Conservation (phyloP, 2,797 vertebrate species). For the Morelia viridis region DNA sequence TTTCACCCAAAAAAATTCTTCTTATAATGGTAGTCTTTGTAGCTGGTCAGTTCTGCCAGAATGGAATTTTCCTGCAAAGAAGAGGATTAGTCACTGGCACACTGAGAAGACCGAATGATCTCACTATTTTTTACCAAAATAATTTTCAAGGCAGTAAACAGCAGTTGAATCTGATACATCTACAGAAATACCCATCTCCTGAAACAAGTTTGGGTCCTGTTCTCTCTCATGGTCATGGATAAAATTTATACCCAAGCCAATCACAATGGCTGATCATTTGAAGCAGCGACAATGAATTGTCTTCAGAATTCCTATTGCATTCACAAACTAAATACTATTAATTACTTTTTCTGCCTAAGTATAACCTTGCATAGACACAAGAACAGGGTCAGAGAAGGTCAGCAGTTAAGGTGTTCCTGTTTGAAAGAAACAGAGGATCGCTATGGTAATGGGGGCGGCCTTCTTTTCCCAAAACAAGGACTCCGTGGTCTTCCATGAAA, state of each 20-base stretch:
- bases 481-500: background rate
- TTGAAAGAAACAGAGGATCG: background rate
- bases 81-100: background rate
- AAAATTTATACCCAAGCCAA: background rate
- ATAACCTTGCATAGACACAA: background rate
- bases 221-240: background rate
- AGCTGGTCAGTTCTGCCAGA: background rate
- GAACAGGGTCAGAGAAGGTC: background rate
- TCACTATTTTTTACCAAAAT: background rate
- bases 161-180: background rate
- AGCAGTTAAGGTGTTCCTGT: background rate
- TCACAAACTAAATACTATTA: background rate
- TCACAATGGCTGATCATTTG: background rate
- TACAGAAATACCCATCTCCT: slow-evolving; percentile 1
- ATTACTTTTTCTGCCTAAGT: background rate
- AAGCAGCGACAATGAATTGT: background rate
- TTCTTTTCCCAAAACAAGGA: background rate
- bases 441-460: background rate
- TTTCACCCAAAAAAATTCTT: background rate
- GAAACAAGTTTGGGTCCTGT: background rate
- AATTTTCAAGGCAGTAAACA: background rate
- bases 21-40: background rate
- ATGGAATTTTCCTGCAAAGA: slow-evolving; percentile 5
- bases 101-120: background rate
- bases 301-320: background rate